Percentiles rank a stretch among this genome's conserved stretches.
phyloP scores from a whole-genome alignment of 2,797 vertebrate genomes.

The Manis javanica region DNA sequence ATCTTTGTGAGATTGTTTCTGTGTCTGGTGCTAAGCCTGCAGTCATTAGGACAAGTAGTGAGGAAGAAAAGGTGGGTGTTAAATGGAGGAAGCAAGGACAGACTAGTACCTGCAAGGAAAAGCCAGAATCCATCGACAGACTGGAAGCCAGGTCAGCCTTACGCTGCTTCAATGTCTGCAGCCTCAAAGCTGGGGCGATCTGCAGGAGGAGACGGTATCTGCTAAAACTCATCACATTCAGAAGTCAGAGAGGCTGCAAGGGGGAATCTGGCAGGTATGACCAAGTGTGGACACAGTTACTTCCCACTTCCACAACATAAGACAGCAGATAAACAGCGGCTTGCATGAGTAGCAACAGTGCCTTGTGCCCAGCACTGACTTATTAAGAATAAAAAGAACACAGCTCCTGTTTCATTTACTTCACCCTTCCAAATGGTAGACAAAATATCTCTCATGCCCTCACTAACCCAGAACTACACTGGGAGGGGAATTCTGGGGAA shows the following conservation, averaged over 20 bases:
- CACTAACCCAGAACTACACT: neutral
- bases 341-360: neutral
- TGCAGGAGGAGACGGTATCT: neutral
- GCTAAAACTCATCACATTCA: neutral
- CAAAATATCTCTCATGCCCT: neutral
- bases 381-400: neutral
- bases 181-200: neutral
- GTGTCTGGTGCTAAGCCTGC: neutral
- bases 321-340: neutral
- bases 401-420: neutral
- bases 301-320: neutral
- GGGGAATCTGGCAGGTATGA: neutral
- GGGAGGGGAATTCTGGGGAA: neutral
- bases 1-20: neutral
- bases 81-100: neutral
- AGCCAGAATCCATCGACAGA: neutral
- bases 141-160: neutral
- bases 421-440: neutral
- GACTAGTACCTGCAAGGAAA: neutral
- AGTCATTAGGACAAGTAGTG: neutral
- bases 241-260: neutral
- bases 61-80: neutral
- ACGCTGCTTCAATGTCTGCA: neutral
- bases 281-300: neutral
- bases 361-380: neutral